Evolutionary conservation across 2,113 vertebrate genomes (phyloP), one percentile per base, ranked within the genome.

Genomic region (Morone saxatilis): DNA sequence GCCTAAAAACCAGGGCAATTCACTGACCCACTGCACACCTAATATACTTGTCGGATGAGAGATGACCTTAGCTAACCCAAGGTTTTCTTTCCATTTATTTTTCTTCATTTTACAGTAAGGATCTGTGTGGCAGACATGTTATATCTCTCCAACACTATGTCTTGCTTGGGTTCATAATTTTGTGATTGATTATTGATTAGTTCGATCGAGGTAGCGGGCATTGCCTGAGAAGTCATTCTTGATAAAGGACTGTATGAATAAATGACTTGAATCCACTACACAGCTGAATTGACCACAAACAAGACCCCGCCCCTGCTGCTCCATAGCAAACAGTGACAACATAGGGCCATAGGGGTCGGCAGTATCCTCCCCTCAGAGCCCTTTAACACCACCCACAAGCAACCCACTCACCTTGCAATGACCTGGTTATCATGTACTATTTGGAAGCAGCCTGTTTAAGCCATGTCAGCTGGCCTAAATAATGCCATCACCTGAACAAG

Each of bases 401-500:
- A 41, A 8, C 38, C 43, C 1, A 6, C 69, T 91, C 82, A 86
- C 87, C 88, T 92, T 91, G 86, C 60, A 76, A 41, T 69, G 83
- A 90, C 83, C 81, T 87, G 66, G 59, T 79, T 74, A 78, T 86
- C 72, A 71, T 85, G 74, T 86, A 61, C 47, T 48, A 12, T 89
- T 84, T 82, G 82, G 78, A 74, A 63, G 76, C 76, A 61, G 25
- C 56, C 51, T 60, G 80, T 86, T 88, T 77, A 84, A 87, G 76
- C 86, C 78, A 76, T 86, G 88, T 91, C 88, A 92, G 71, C 83
- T 80, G 77, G 76, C 86, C 78, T 76, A 86, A 85, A 89, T 88
- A 92, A 92, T 82, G 66, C 54, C 85, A 79, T 92, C 76, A 91
- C 86, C 89, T 77, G 78, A 90, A 88, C 88, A 90, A 88, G 89